A percentile compares a stretch with the other conserved stretches of the same genome.
Evolutionary conservation across 2,113 vertebrate genomes (phyloP).

Genomic region (Paracyprichromis sp.): DNA sequence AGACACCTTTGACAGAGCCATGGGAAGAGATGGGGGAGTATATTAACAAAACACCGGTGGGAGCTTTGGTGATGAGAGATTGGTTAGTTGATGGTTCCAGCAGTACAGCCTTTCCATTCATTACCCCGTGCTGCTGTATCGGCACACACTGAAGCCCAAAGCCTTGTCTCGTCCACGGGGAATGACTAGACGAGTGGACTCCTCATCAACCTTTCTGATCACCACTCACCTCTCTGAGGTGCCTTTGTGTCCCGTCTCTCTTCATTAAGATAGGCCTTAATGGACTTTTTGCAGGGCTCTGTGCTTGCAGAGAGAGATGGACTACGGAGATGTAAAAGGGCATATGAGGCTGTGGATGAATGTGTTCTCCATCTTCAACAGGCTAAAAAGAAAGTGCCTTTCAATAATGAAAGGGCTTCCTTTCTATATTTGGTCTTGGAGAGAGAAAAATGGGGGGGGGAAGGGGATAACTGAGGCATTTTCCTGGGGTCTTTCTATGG

Average conservation of each 20-base stretch:
- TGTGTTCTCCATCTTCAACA: conserved; percentile 18
- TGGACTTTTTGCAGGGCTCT: conserved; percentile 39
- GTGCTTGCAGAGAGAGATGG: conserved; percentile 13
- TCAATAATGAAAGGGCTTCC: conserved; percentile 1
- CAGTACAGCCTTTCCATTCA: conserved; percentile 33
- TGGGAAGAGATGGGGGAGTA: not conserved
- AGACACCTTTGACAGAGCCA: conserved; percentile 26
- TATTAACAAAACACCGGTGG: conserved; percentile 41
- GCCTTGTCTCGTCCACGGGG: conserved; percentile 5
- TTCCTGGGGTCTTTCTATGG: not conserved
- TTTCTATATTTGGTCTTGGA: conserved; percentile 40
- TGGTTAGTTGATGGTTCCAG: conserved; percentile 30
- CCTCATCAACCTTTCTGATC: conserved; percentile 52
- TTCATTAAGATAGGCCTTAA: conserved; percentile 66
- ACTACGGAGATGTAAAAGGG: conserved; percentile 34
- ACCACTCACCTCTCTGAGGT: conserved; percentile 46
- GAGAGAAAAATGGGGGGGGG: conserved; percentile 33
- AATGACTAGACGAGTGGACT: conserved; percentile 25
- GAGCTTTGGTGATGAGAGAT: conserved; percentile 50
- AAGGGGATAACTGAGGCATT: not conserved
- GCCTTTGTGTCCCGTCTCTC: conserved; percentile 57
- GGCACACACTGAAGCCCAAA: conserved; percentile 14
- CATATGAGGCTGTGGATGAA: conserved; percentile 34
- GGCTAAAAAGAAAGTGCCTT: conserved; percentile 15
- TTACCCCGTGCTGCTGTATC: conserved; percentile 37